A percentile compares a stretch with the other conserved stretches of the same genome.
Conservation (phyloP, 1,140 invertebrate genomes). For the Drosophila melanica region DNA sequence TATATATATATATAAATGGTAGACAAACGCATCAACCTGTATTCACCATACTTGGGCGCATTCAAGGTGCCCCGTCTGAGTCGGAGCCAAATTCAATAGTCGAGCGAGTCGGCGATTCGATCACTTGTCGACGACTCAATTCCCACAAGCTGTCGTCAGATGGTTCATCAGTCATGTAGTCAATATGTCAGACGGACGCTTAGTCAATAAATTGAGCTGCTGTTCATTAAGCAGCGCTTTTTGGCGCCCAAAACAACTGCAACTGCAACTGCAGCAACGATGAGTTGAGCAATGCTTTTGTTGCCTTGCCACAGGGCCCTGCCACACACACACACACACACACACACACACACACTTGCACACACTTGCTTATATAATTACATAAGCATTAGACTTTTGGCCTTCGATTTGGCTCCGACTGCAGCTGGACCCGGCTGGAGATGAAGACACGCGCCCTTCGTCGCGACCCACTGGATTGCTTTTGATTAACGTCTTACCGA, state of each 20-base stretch:
- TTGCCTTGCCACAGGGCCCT: constrained; percentile 34
- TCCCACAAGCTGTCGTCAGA: constrained; percentile 69
- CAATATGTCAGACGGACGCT: constrained; percentile 56
- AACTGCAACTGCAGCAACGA: constrained; percentile 42
- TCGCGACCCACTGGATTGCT: constrained; percentile 54
- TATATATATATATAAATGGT: constrained; percentile 56
- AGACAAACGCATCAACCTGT: constrained; percentile 60
- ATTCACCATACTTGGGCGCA: constrained; percentile 64
- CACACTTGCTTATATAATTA: constrained; percentile 50
- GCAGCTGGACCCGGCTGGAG: constrained; percentile 38
- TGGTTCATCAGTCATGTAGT: constrained; percentile 42
- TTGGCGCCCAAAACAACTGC: constrained; percentile 46
- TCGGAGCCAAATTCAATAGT: constrained; percentile 63
- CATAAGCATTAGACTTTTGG: constrained; percentile 60
- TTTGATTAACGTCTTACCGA: constrained; percentile 81
- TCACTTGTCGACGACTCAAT: constrained; percentile 54
- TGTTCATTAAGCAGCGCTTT: constrained; percentile 64
- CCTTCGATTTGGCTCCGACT: constrained; percentile 23
- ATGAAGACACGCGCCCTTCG: constrained; percentile 45
- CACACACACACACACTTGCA: constrained; percentile 24
- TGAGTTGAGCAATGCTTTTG: constrained; percentile 60
- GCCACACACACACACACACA: constrained; percentile 44
- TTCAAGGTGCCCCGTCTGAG: constrained; percentile 59
- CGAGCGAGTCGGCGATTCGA: constrained; percentile 39
- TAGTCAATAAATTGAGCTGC: constrained; percentile 75